Evolutionary conservation across 2,797 vertebrate species (phyloP).

Genomic region (Streptopelia turtur): DNA sequence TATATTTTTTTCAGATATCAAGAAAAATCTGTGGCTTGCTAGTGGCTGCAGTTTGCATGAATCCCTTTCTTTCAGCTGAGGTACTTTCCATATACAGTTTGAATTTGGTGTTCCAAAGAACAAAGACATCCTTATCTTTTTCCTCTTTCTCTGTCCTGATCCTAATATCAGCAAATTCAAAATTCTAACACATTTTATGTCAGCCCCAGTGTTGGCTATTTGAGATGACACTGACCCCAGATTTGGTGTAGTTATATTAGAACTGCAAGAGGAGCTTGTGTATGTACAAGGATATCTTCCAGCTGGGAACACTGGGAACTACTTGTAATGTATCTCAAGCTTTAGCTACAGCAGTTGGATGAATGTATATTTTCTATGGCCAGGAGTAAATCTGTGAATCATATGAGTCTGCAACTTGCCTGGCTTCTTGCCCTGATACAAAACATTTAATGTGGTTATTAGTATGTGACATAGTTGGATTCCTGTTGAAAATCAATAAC

Average conservation of each 20-base stretch:
- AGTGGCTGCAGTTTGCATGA: neutral
- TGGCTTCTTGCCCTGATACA: constrained; percentile 7
- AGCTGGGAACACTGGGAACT: neutral
- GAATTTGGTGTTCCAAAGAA: neutral
- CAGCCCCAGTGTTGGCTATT: neutral
- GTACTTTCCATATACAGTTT: neutral
- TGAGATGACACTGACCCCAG: neutral
- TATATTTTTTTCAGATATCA: neutral
- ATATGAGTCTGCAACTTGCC: neutral
- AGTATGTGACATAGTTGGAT: constrained; percentile 61
- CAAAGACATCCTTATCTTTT: neutral
- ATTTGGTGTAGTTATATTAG: fast-evolving
- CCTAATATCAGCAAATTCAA: neutral
- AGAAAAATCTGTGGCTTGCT: neutral
- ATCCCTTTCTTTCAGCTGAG: neutral
- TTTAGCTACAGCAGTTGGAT: neutral
- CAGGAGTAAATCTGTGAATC: neutral
- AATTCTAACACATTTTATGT: neutral
- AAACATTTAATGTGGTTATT: constrained; percentile 62
- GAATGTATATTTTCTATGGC: neutral
- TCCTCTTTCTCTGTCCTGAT: neutral
- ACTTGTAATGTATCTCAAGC: neutral
- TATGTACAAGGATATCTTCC: neutral
- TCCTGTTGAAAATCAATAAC: constrained; percentile 70
- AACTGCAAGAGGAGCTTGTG: neutral